A percentile compares a stretch with the other conserved stretches of the same genome.
phyloP scores from a whole-genome alignment of 2,797 vertebrate genomes.

The Orientallactaga sibirica region DNA sequence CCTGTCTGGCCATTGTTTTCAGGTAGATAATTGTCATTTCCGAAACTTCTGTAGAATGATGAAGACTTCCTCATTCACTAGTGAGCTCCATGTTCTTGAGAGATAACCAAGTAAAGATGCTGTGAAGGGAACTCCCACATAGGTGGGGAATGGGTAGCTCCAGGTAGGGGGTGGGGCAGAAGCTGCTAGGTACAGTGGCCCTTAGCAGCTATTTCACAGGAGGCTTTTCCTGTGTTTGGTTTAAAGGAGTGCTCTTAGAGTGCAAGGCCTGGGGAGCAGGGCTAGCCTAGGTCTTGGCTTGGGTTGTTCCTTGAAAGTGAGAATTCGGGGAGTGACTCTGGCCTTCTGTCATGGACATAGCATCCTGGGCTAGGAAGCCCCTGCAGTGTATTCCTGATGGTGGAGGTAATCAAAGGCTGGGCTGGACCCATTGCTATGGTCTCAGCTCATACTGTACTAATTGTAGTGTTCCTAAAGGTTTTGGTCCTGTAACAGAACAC shows the following conservation, averaged over 20 bases:
- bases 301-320: background rate
- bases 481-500: background rate
- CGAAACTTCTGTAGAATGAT: background rate
- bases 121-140: background rate
- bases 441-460: background rate
- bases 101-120: background rate
- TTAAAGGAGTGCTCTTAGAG: background rate
- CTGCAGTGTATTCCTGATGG: background rate
- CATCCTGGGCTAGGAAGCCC: background rate
- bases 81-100: background rate
- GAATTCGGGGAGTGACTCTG: background rate
- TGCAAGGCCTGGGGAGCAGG: background rate
- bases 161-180: rapidly evolving
- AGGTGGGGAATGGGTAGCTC: background rate
- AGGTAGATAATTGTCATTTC: conserved; percentile 40
- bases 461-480: background rate
- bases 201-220: background rate
- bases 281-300: background rate
- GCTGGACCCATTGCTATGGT: background rate
- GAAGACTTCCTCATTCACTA: background rate
- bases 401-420: background rate
- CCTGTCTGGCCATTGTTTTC: background rate
- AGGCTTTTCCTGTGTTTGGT: background rate
- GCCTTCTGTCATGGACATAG: background rate
- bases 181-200: background rate